Conservation (phyloP, 2,888 invertebrate species). For the Xanthia icteritia region DNA sequence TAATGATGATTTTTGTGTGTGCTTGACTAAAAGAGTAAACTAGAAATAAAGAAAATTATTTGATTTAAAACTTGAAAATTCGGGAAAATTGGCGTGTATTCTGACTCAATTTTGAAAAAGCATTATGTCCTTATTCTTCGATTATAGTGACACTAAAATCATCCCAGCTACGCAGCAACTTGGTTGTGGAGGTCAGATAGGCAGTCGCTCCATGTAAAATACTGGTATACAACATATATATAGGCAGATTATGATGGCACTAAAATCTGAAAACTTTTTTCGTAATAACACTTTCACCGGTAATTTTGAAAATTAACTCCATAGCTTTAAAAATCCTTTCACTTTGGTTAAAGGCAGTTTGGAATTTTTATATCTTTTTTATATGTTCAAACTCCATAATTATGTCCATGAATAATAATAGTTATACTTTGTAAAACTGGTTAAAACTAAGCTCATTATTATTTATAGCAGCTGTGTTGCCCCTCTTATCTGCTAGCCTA, state of each 20-base stretch:
- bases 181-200: too few species aligned
- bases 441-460: slow-evolving; percentile 9
- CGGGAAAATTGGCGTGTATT: background rate
- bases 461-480: slow-evolving; percentile 1
- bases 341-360: background rate
- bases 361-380: background rate
- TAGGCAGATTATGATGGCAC: too few species aligned
- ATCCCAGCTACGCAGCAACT: too few species aligned
- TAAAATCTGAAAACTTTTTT: too few species aligned
- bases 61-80: background rate
- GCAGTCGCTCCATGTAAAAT: too few species aligned
- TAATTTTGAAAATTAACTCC: background rate
- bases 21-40: background rate
- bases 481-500: slow-evolving; percentile 12
- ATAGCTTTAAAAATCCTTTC: slow-evolving; percentile 8
- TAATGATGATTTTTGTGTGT: background rate
- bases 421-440: background rate
- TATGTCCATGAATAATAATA: slow-evolving; percentile 17
- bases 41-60: background rate
- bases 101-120: background rate
- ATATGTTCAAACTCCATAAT: background rate
- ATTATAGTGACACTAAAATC: too few species aligned
- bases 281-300: too few species aligned
- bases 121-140: too few species aligned
- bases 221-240: too few species aligned